Percentiles rank a stretch among this genome's conserved stretches.
phyloP scores from a whole-genome alignment of 2,797 vertebrate species.

The Orestias chungarensis region DNA sequence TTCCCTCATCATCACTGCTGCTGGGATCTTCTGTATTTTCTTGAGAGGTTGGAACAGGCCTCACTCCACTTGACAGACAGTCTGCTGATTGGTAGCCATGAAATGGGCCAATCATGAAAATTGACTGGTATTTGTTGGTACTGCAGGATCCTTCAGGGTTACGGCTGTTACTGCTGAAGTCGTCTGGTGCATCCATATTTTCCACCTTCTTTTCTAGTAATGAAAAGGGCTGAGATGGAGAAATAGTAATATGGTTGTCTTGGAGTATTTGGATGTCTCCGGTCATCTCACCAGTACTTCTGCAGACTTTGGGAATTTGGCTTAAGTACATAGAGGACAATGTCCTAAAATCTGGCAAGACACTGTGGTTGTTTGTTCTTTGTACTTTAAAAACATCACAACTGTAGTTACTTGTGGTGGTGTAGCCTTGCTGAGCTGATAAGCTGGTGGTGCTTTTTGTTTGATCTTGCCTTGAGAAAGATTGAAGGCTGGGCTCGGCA shows the following conservation, averaged over 20 bases:
- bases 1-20: slow-evolving; percentile 83
- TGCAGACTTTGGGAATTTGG: slow-evolving; percentile 12
- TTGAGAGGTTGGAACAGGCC: slow-evolving; percentile 55
- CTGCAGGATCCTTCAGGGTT: slow-evolving; percentile 23
- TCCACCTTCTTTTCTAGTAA: slow-evolving; percentile 4
- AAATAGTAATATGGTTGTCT: not conserved
- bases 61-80: slow-evolving; percentile 29
- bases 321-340: not conserved
- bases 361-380: slow-evolving; percentile 1
- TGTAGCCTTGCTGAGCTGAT: not conserved
- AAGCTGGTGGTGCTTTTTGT: not conserved
- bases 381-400: not conserved
- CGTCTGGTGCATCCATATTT: slow-evolving; percentile 5
- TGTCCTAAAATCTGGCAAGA: slow-evolving; percentile 12
- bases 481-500: not conserved
- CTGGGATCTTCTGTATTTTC: slow-evolving; percentile 71
- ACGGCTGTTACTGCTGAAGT: slow-evolving; percentile 6
- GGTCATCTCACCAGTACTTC: slow-evolving; percentile 6
- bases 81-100: slow-evolving; percentile 38
- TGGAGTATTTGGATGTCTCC: slow-evolving; percentile 18
- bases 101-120: slow-evolving; percentile 35
- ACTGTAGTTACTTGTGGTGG: not conserved
- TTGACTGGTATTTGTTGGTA: slow-evolving; percentile 41
- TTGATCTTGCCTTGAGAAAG: slow-evolving; percentile 23
- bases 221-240: slow-evolving; percentile 16